Conservation (phyloP, 2,888 invertebrate genomes). For the Trichacis sp. region DNA sequence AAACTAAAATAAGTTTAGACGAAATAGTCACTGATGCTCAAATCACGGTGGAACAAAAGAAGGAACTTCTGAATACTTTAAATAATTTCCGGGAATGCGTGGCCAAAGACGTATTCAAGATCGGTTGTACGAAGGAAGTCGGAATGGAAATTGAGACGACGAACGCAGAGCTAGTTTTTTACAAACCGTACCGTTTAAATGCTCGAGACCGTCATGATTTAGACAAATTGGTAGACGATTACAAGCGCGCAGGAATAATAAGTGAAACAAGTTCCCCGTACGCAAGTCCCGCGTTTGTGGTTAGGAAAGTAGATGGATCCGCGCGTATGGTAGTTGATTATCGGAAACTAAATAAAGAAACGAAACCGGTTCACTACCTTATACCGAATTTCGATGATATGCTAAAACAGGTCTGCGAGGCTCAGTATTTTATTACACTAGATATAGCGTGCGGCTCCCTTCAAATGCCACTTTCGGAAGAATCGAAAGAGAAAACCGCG, state of each 20-base stretch:
- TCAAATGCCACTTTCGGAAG: constrained; percentile 11
- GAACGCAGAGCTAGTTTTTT: not conserved
- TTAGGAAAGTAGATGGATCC: constrained; percentile 35
- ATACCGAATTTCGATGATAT: constrained; percentile 35
- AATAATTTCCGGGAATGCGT: constrained; percentile 22
- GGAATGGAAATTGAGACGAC: constrained; percentile 17
- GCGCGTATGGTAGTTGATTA: constrained; percentile 32
- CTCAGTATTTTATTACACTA: constrained; percentile 24
- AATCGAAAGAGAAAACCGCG: constrained; percentile 13
- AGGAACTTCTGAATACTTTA: constrained; percentile 7
- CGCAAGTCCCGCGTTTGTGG: constrained; percentile 42
- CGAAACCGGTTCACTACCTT: constrained; percentile 21
- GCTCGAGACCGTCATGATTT: constrained; percentile 15
- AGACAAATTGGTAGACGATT: constrained; percentile 15
- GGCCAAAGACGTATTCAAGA: constrained; percentile 10
- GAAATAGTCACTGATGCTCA: too few relatives aligned
- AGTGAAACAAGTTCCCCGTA: constrained; percentile 29
- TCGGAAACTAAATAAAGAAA: constrained; percentile 28
- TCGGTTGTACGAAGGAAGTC: constrained; percentile 11
- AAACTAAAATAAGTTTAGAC: too few relatives aligned
- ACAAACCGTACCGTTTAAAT: constrained; percentile 23
- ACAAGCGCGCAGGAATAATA: constrained; percentile 15
- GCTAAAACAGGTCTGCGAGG: constrained; percentile 25
- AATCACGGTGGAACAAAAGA: too few relatives aligned
- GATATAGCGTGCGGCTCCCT: constrained; percentile 26